Conservation (phyloP, 2,888 invertebrate genomes). For the Dasypogon diadema region DNA sequence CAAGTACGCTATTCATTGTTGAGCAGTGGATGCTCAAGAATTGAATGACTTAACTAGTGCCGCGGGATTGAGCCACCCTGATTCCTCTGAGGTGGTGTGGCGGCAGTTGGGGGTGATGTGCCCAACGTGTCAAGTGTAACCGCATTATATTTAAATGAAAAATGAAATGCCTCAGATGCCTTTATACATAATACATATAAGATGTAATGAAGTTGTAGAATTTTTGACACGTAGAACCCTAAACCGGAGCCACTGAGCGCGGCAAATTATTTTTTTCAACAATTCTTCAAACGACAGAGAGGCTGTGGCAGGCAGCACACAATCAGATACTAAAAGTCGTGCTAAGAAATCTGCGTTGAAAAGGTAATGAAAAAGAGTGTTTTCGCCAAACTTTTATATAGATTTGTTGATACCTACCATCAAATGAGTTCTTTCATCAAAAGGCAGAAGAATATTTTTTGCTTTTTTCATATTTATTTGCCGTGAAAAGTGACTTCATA, state of each 20-base stretch:
- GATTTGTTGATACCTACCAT: too few relatives aligned
- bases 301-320: too few relatives aligned
- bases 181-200: constrained; percentile 50
- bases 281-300: constrained; percentile 29
- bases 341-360: not conserved
- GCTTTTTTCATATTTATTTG: not conserved
- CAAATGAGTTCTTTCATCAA: not conserved
- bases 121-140: constrained; percentile 59
- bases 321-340: too few relatives aligned
- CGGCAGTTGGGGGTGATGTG: constrained; percentile 52
- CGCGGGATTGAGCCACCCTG: constrained; percentile 57
- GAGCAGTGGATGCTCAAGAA: constrained; percentile 26
- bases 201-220: constrained; percentile 55
- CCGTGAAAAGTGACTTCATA: not conserved
- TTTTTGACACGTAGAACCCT: constrained; percentile 53
- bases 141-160: constrained; percentile 58
- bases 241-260: constrained; percentile 18
- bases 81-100: not conserved
- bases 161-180: constrained; percentile 54
- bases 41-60: constrained; percentile 58
- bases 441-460: not conserved
- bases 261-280: constrained; percentile 36
- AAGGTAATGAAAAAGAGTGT: not conserved
- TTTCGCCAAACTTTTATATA: not conserved
- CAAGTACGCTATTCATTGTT: constrained; percentile 15